Evolutionary conservation across 2,888 invertebrate genomes (phyloP).

Genomic region (Eupeodes luniger): DNA sequence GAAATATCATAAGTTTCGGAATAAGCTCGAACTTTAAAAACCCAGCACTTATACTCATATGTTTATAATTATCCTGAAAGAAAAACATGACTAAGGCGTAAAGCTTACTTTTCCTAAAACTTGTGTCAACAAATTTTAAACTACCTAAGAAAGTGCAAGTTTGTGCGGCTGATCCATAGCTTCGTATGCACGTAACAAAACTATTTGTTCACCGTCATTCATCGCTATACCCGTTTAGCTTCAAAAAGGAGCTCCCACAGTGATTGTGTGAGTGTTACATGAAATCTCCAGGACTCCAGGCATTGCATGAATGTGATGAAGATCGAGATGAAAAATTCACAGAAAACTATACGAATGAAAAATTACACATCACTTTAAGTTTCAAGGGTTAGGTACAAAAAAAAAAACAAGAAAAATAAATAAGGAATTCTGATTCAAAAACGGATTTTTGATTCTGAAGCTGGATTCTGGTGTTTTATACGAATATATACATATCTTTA

Average conservation of each 20-base stretch:
- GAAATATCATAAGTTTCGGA: no score
- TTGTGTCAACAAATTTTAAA: no score
- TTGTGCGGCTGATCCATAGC: not conserved
- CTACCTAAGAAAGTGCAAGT: not conserved
- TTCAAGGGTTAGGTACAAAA: not conserved
- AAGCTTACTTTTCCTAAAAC: no score
- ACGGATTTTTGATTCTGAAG: constrained; percentile 2
- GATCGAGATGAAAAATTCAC: constrained; percentile 51
- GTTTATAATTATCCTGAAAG: no score
- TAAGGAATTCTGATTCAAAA: not conserved
- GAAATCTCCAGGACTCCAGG: not conserved
- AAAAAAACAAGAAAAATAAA: not conserved
- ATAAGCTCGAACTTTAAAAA: no score
- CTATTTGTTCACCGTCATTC: not conserved
- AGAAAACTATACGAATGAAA: constrained; percentile 55
- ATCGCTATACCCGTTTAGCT: not conserved
- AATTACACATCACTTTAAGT: constrained; percentile 57
- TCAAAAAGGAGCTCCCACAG: not conserved
- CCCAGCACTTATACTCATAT: no score
- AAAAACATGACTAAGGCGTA: no score
- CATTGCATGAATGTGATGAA: constrained; percentile 1
- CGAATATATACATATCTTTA: no score
- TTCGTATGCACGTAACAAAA: not conserved
- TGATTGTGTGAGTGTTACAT: constrained; percentile 10
- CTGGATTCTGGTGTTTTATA: not conserved